Evolutionary conservation across 2,888 invertebrate genomes (phyloP), one percentile per base, ranked within the genome.

Genomic region (Lottia gigantea): DNA sequence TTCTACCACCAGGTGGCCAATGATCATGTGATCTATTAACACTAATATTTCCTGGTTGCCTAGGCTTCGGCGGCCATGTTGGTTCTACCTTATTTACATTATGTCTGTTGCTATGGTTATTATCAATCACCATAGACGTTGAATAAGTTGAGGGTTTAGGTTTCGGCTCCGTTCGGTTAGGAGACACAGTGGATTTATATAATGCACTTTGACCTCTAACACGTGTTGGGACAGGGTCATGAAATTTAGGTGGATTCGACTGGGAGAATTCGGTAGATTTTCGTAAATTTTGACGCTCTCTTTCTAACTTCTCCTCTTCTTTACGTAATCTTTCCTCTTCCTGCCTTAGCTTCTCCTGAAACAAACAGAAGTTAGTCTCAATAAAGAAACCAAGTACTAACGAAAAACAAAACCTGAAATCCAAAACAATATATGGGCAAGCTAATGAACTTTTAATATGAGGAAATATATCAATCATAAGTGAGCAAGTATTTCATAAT

Each of bases 221-320:
- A 23, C 55, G 55, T 19, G 55, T 55, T 23, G 55, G 23, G 11
- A 40, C 40, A 12, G 55, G 55, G 19, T 55, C 19, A 55, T 55
- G 23, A 55, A 23, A 12, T 55, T 55, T 55, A 11, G 55, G 55
- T 14, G 19, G 19, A 55, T 55, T 55, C 3, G 19, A 14, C 8
- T 55, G 19, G 11, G 23, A 2, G 23, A 55, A 55, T 55, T 40
- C 46, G 1, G 19, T 15, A n/a, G 45, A 40, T 23, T 46, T 64
- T 40, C 25, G 15, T 31, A 45, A 40, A 45, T 46, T 64, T 19
- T 31, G 46, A 45, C 46, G 61, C 1, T 72, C 16, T 66, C 67
- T 76, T 62, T 82, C 80, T 64, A 84, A 69, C 73, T 79, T 68
- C 45, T 78, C 77, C 71, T 78, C 80, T 69, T 83, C 79, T 45